These are phyloP conservation scores for Thripadectes ignobilis DNA, from an alignment of 2,797 vertebrate species.

Conservation along the genomic window DNA sequence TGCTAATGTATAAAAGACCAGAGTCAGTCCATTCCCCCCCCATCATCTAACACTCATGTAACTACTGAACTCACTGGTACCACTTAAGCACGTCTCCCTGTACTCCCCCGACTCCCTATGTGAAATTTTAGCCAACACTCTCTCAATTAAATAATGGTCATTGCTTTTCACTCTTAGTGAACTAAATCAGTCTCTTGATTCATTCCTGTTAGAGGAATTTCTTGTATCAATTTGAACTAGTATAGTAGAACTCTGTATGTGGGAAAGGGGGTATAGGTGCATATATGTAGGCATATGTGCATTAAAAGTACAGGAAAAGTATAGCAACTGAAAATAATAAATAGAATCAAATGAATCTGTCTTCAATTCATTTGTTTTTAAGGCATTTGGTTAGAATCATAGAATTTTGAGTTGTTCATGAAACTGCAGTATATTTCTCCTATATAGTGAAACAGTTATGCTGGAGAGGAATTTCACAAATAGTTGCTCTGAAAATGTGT, in stretches of 20 bases:
- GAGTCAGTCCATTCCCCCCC: accelerated
- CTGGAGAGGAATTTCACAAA: neutral
- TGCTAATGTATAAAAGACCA: neutral
- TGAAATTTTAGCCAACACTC: neutral
- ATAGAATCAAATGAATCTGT: neutral
- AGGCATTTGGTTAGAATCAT: neutral
- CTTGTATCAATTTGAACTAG: neutral
- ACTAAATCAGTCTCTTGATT: neutral
- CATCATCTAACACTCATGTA: neutral
- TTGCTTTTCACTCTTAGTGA: neutral
- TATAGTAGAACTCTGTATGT: neutral
- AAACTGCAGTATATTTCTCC: neutral
- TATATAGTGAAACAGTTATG: neutral
- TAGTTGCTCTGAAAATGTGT: neutral
- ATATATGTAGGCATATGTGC: neutral
- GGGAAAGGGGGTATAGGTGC: neutral
- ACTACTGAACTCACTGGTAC: neutral
- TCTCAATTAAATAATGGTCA: neutral
- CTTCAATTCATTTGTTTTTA: neutral
- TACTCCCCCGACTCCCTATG: neutral
- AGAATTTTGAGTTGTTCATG: neutral
- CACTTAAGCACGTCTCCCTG: neutral
- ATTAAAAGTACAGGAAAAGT: neutral
- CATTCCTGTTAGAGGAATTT: neutral
- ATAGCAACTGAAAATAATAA: neutral